Base-by-base conservation (phyloP, 1,140 invertebrate genomes). In the Anadara kagoshimensis region DNA sequence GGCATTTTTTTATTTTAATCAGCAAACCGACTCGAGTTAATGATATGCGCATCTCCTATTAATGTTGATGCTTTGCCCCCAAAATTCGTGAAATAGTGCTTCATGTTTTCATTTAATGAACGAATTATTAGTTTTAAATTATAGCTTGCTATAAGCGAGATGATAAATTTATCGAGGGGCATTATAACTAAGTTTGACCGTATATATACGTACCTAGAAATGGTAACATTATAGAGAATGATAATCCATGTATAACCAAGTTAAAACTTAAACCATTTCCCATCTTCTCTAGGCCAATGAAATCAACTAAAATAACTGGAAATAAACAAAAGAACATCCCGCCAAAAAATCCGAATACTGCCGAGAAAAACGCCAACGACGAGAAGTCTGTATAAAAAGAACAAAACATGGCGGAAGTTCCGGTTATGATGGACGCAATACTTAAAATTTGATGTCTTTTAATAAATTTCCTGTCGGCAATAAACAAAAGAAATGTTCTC, bases 311-410 rank as follows among this genome's bases (percentile, higher is more conserved):
- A 47, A 64, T 18, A 29, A 57, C 59, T 8, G 43, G 53, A 47
- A 11, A 56, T 22, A 65, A 41, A 12, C 59, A 62, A 29, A 70
- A 70, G 36, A 54, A 64, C 5, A 56, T 24, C 7, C 61, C 44
- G 10, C 69, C 69, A 63, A 70, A 70, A n/a, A 70, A 18, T 44
- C 69, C 69, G 45, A 63, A 45, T 1, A 64, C 4, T 41, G 54
- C 36, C 16, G 59, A 41, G 43, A 26, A 64, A 18, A 63, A 14
- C 10, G 59, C 26, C 24, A 72, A 49, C n/a, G 62, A 18, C 29
- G 22, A 18, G 36, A 65, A 72, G 44, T 18, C 41, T 10, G 12
- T 59, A n/a, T 41, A 65, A 10, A 65, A 51, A 20, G 49, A 51
- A 10, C 41, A 45, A 44, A 72, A 72, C 43, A 72, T 47, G 16